A percentile compares a stretch with the other conserved stretches of the same genome.
These are phyloP conservation scores for Drosophila micromelanica DNA, from an alignment of 1,140 invertebrate genomes.

Conservation along the genomic window DNA sequence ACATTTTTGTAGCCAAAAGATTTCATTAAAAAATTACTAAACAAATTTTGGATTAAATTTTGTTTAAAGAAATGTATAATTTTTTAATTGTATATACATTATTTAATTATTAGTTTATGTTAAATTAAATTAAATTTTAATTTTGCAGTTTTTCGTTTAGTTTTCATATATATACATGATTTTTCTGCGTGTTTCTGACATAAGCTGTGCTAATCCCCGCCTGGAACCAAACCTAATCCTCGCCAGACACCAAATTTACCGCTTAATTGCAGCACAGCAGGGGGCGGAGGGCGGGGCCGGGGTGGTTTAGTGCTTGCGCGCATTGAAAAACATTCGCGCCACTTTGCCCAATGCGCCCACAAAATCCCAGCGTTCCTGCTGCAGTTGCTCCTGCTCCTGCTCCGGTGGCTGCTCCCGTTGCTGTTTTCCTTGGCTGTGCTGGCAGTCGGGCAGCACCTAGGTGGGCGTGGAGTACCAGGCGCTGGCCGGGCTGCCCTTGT, in stretches of 20 bases:
- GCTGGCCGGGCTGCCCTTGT: slow-evolving; percentile 87
- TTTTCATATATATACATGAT: slow-evolving; percentile 8
- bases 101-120: slow-evolving; percentile 6
- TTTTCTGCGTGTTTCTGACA: not conserved
- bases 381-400: slow-evolving; percentile 29
- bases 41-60: not conserved
- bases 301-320: slow-evolving; percentile 38
- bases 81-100: slow-evolving; percentile 7
- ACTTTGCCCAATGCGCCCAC: slow-evolving; percentile 78
- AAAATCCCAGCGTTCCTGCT: slow-evolving; percentile 72
- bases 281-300: too few species aligned
- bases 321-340: slow-evolving; percentile 81
- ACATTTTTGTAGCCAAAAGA: slow-evolving; percentile 43
- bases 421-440: not conserved
- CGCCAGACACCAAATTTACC: too few species aligned
- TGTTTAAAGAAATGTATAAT: not conserved
- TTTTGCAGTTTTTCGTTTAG: too few species aligned
- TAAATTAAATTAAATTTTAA: slow-evolving; percentile 14
- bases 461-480: slow-evolving; percentile 92
- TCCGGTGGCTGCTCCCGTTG: slow-evolving; percentile 30
- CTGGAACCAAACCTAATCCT: too few species aligned
- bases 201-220: too few species aligned
- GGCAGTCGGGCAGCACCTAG: slow-evolving; percentile 85
- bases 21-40: slow-evolving; percentile 18
- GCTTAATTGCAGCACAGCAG: too few species aligned